These are phyloP conservation scores for Orientallactaga sibirica DNA, from an alignment of 2,797 vertebrate species.

Conservation along the genomic window DNA sequence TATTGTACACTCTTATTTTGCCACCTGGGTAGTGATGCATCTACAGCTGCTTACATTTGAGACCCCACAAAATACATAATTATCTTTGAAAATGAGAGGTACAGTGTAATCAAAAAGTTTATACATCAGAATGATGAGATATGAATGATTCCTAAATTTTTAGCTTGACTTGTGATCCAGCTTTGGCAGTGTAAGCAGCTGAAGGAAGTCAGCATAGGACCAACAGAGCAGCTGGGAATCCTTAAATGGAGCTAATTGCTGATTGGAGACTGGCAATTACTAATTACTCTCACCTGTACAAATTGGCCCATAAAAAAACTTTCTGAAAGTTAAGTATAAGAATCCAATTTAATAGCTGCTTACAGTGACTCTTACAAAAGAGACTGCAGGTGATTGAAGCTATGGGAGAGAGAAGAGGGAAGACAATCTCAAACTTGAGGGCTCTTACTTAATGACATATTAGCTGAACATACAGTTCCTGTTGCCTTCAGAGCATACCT, in stretches of 20 bases:
- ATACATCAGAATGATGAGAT: conserved; percentile 44
- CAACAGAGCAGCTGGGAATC: conserved; percentile 56
- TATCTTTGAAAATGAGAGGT: conserved; percentile 22
- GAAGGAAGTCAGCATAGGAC: conserved; percentile 8
- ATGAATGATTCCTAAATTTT: conserved; percentile 46
- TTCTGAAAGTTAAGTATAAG: conserved; percentile 47
- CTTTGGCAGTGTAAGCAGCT: not conserved
- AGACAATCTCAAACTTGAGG: not conserved
- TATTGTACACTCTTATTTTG: not conserved
- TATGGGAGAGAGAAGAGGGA: not conserved
- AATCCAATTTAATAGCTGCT: conserved; percentile 46
- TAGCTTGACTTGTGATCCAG: not conserved
- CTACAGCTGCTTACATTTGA: conserved; percentile 34
- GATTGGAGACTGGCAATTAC: conserved; percentile 63
- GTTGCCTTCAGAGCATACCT: not conserved
- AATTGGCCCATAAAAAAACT: conserved; percentile 48
- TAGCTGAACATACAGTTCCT: not conserved
- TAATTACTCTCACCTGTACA: conserved; percentile 74
- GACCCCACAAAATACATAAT: conserved; percentile 12
- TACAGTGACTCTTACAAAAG: conserved; percentile 36
- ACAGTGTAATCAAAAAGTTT: conserved; percentile 61
- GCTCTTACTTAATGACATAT: not conserved
- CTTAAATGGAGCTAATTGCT: conserved; percentile 75
- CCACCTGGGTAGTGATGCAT: conserved; percentile 6
- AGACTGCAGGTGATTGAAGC: conserved; percentile 20